Percentiles rank a stretch among this genome's conserved stretches.
These are phyloP conservation scores for Notolabrus celidotus DNA, from an alignment of 2,797 vertebrate genomes.

Conservation along the genomic window DNA sequence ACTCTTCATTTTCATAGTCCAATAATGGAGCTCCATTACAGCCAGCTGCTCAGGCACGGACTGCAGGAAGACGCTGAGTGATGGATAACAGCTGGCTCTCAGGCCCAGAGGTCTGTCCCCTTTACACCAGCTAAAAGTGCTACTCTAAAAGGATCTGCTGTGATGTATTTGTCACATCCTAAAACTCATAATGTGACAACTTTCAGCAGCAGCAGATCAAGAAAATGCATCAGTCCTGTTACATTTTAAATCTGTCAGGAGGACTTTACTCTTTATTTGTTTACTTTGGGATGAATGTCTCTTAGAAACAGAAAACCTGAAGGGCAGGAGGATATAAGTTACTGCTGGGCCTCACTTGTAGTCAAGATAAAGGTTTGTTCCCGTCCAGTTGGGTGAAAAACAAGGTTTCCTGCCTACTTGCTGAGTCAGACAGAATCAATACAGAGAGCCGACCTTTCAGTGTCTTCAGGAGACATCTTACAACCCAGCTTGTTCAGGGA, in stretches of 20 bases:
- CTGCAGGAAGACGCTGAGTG: constrained; percentile 6
- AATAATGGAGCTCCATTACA: constrained; percentile 25
- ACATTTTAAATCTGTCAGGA: too few species aligned
- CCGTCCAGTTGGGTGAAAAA: constrained; percentile 38
- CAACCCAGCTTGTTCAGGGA: constrained; percentile 13
- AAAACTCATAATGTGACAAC: too few species aligned
- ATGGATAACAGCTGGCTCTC: neutral
- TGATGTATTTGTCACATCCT: too few species aligned
- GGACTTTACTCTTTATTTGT: too few species aligned
- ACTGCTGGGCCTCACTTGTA: neutral
- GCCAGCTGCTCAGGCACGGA: constrained; percentile 11
- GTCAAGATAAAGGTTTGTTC: constrained; percentile 4
- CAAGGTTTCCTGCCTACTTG: constrained; percentile 33
- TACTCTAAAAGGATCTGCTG: neutral
- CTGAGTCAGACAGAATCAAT: constrained; percentile 44
- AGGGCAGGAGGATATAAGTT: neutral
- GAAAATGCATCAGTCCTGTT: too few species aligned
- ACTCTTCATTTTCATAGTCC: constrained; percentile 43
- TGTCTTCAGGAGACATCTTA: constrained; percentile 34
- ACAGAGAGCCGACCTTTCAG: constrained; percentile 57
- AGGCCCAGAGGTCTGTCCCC: too few species aligned
- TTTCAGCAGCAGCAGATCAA: too few species aligned
- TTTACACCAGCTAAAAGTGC: neutral
- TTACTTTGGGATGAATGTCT: too few species aligned
- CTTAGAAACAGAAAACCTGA: too few species aligned